Conservation (phyloP, 1,140 invertebrate genomes). For the Drosophila triauraria region DNA sequence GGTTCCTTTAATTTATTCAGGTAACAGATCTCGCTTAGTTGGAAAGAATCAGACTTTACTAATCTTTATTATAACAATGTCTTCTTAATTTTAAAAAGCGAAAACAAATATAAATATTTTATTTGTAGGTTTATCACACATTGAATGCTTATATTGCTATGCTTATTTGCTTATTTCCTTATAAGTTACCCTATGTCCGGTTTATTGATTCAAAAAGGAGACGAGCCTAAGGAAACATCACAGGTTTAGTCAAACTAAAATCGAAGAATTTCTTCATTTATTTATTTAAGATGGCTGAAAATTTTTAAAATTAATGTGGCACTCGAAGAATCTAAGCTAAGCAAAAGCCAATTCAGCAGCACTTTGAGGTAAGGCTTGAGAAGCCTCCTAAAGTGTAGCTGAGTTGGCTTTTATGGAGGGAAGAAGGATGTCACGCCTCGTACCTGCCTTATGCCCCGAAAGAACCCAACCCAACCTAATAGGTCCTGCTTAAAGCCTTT, state of each 20-base stretch:
- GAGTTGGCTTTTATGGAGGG: constrained; percentile 66
- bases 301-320: constrained; percentile 52
- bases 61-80: constrained; percentile 13
- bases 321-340: constrained; percentile 31
- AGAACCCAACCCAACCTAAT: background rate
- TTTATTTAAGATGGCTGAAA: constrained; percentile 50
- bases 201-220: constrained; percentile 5
- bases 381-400: constrained; percentile 54
- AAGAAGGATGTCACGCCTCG: constrained; percentile 30
- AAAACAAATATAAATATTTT: constrained; percentile 32
- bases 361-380: constrained; percentile 35
- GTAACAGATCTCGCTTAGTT: background rate
- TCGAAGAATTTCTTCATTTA: constrained; percentile 42
- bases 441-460: constrained; percentile 14
- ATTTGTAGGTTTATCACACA: constrained; percentile 43
- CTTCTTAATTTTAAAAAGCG: constrained; percentile 9
- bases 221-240: constrained; percentile 60
- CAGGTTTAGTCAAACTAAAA: constrained; percentile 78
- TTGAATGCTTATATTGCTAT: constrained; percentile 21
- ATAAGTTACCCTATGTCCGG: constrained; percentile 41
- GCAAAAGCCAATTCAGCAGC: constrained; percentile 75
- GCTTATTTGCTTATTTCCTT: constrained; percentile 6
- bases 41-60: background rate
- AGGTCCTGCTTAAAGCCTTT: constrained; percentile 39
- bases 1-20: constrained; percentile 27